Evolutionary conservation across 2,113 vertebrate genomes (phyloP).

Genomic region (Zootoca vivipara): DNA sequence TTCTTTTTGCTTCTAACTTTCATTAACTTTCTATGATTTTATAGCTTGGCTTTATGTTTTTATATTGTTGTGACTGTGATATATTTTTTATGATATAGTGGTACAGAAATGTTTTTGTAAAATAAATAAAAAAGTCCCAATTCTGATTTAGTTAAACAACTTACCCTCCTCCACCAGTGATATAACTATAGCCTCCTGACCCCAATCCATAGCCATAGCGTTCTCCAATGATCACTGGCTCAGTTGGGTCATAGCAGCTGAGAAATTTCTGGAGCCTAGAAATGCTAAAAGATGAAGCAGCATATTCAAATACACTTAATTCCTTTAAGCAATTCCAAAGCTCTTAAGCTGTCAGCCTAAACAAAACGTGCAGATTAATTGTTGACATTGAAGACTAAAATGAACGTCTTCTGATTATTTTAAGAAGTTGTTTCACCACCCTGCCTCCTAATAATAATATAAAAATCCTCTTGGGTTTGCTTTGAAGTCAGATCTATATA

Average conservation of each 20-base stretch:
- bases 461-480: not conserved
- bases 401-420: slow-evolving; percentile 1
- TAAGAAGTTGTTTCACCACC: not conserved
- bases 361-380: slow-evolving; percentile 20
- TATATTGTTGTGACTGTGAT: too few relatives aligned
- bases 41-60: too few relatives aligned
- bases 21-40: too few relatives aligned
- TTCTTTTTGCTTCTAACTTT: too few relatives aligned
- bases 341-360: not conserved
- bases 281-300: slow-evolving; percentile 75
- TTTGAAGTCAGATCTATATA: slow-evolving; percentile 17
- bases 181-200: slow-evolving; percentile 94
- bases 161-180: slow-evolving; percentile 98
- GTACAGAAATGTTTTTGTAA: too few relatives aligned
- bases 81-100: too few relatives aligned
- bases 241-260: slow-evolving; percentile 88
- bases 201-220: slow-evolving; percentile 93
- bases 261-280: slow-evolving; percentile 87
- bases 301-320: slow-evolving; percentile 12
- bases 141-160: slow-evolving; percentile 9
- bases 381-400: slow-evolving; percentile 4
- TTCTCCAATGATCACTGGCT: slow-evolving; percentile 90
- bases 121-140: not conserved
- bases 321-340: slow-evolving; percentile 25
- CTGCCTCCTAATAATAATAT: not conserved